phyloP scores from a whole-genome alignment of 2,113 vertebrate species.

The Hystrix brachyura region DNA sequence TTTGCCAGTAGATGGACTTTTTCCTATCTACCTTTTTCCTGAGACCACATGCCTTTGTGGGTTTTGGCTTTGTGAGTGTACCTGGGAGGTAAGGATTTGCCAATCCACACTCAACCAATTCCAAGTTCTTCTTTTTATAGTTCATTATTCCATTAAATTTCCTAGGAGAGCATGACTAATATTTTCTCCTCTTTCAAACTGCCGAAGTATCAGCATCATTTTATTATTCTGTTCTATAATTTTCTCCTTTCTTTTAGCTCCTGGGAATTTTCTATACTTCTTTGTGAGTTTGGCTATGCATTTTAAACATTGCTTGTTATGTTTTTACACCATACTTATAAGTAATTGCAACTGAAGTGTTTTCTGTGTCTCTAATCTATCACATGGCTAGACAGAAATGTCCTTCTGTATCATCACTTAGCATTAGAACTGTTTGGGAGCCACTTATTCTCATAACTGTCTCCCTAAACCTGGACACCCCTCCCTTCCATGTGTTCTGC shows the following conservation, averaged over 20 bases:
- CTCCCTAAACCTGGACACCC: not conserved
- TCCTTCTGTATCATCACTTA: not conserved
- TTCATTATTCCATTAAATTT: not conserved
- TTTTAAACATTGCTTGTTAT: constrained; percentile 44
- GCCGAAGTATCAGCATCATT: not conserved
- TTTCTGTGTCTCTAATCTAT: constrained; percentile 58
- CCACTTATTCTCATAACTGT: not conserved
- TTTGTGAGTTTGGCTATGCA: constrained; percentile 4
- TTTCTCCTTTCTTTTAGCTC: not conserved
- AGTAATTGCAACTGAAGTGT: constrained; percentile 5
- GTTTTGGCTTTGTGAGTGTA: not conserved
- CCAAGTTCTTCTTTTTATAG: not conserved
- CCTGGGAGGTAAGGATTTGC: not conserved
- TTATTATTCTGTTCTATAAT: constrained; percentile 11
- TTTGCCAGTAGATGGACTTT: not conserved
- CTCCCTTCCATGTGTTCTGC: constrained; percentile 19
- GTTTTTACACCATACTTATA: not conserved
- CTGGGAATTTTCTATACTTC: not conserved
- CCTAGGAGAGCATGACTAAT: constrained; percentile 10
- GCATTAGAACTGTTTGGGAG: not conserved
- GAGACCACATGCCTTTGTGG: not conserved
- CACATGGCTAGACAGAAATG: not conserved
- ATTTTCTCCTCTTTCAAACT: not conserved
- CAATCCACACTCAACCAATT: not conserved
- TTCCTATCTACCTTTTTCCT: not conserved